These are phyloP conservation scores for Xerus rutilus DNA, from an alignment of 2,797 vertebrate genomes.

Conservation along the genomic window DNA sequence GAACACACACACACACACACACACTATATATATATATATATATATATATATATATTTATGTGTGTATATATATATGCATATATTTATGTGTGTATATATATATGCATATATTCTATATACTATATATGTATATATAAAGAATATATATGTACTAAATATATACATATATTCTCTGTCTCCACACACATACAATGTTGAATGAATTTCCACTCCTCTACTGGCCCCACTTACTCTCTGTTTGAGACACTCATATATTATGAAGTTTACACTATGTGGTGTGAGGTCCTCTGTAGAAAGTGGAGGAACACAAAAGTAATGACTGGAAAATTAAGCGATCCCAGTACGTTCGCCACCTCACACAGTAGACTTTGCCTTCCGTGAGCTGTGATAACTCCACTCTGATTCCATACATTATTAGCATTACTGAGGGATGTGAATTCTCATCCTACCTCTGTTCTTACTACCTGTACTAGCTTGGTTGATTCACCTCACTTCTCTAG, in stretches of 20 bases:
- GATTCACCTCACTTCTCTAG: background rate
- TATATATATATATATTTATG: too few species aligned
- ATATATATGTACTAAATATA: background rate
- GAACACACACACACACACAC: background rate
- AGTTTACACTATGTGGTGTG: background rate
- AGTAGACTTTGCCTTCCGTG: background rate
- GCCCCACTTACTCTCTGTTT: background rate
- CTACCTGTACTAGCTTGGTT: background rate
- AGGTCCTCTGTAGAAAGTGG: background rate
- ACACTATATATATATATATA: background rate
- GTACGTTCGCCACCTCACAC: background rate
- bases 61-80: background rate
- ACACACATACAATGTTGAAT: background rate
- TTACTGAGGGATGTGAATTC: background rate
- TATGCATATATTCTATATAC: background rate
- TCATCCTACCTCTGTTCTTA: background rate
- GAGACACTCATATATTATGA: background rate
- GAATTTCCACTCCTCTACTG: background rate
- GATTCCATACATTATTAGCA: background rate
- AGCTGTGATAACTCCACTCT: background rate
- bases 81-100: background rate
- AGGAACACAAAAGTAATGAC: background rate
- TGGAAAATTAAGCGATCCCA: background rate
- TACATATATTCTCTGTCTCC: background rate
- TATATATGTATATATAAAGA: too few species aligned